Evolutionary conservation across 2,113 vertebrate genomes (phyloP).

Genomic region (Pterocles orientalis): DNA sequence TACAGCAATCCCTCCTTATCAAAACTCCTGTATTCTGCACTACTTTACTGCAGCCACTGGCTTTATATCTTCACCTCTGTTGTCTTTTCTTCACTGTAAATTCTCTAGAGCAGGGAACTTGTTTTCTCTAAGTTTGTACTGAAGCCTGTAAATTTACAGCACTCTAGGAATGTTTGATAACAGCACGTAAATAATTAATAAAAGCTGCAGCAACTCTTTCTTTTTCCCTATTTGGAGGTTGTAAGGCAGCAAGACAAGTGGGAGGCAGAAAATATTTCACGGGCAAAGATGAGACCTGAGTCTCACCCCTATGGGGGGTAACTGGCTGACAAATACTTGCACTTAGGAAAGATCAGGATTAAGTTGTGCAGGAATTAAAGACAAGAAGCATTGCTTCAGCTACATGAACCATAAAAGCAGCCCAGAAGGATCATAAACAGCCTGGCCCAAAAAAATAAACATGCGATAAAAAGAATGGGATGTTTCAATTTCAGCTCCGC

Average conservation of each 20-base stretch:
- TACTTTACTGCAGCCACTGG: not conserved
- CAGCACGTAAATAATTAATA: constrained; percentile 65
- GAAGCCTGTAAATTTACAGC: constrained; percentile 46
- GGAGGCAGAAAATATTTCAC: constrained; percentile 43
- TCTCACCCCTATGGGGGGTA: constrained; percentile 20
- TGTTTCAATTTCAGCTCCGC: not conserved
- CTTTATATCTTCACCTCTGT: constrained; percentile 15
- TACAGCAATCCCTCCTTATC: constrained; percentile 17
- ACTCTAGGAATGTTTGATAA: constrained; percentile 64
- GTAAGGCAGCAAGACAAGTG: constrained; percentile 7
- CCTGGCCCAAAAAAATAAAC: not conserved
- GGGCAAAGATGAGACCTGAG: not conserved
- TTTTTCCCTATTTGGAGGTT: constrained; percentile 22
- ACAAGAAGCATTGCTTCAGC: not conserved
- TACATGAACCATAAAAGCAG: not conserved
- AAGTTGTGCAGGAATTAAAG: constrained; percentile 32
- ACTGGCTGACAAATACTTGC: constrained; percentile 21
- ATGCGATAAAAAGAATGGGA: not conserved
- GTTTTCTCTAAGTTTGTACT: constrained; percentile 47
- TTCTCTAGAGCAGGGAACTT: constrained; percentile 14
- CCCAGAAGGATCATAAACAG: constrained; percentile 26
- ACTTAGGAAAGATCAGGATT: constrained; percentile 3
- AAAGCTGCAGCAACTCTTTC: constrained; percentile 44
- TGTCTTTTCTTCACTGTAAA: constrained; percentile 1
- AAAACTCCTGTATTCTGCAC: not conserved